phyloP scores from a whole-genome alignment of 2,888 invertebrate genomes.

The Ptychoptera albimana region DNA sequence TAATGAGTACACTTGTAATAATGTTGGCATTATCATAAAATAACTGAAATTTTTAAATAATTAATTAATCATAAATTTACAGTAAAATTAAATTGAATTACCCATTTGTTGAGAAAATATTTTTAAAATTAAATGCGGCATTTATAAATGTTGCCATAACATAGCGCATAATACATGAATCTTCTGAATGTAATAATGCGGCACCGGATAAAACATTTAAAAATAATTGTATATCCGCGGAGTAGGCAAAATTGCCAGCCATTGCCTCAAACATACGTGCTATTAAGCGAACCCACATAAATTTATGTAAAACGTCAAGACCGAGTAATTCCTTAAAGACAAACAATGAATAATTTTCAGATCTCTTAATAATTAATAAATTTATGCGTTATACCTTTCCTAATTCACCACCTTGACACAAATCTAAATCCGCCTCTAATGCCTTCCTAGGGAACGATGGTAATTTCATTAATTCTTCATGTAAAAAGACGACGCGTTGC shows the following conservation, averaged over 20 bases:
- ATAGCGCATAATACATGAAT: slow-evolving; percentile 85
- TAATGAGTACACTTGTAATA: slow-evolving; percentile 91
- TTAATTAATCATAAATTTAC: background rate
- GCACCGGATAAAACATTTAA: slow-evolving; percentile 96
- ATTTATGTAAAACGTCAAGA: slow-evolving; percentile 92
- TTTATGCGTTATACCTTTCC: slow-evolving; percentile 46
- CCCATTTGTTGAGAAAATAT: slow-evolving; percentile 95
- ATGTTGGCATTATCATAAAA: slow-evolving; percentile 91
- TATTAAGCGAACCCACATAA: slow-evolving; percentile 95
- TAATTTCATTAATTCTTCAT: slow-evolving; percentile 96
- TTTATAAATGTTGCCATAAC: slow-evolving; percentile 96
- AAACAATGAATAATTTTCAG: background rate
- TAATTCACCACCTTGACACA: slow-evolving; percentile 77
- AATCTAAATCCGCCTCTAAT: slow-evolving; percentile 86
- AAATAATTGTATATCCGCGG: slow-evolving; percentile 93
- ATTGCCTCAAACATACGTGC: slow-evolving; percentile 95
- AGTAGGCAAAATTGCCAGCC: slow-evolving; percentile 94
- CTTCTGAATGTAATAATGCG: slow-evolving; percentile 90
- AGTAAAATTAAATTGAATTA: slow-evolving; percentile 24
- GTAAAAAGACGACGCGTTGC: slow-evolving; percentile 92
- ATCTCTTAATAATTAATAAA: background rate
- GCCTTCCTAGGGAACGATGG: slow-evolving; percentile 98
- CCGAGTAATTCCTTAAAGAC: slow-evolving; percentile 58
- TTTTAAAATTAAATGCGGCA: slow-evolving; percentile 95
- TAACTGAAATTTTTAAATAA: slow-evolving; percentile 42